Conservation (phyloP, 2,797 vertebrate genomes). For the Chaunax sp. region DNA sequence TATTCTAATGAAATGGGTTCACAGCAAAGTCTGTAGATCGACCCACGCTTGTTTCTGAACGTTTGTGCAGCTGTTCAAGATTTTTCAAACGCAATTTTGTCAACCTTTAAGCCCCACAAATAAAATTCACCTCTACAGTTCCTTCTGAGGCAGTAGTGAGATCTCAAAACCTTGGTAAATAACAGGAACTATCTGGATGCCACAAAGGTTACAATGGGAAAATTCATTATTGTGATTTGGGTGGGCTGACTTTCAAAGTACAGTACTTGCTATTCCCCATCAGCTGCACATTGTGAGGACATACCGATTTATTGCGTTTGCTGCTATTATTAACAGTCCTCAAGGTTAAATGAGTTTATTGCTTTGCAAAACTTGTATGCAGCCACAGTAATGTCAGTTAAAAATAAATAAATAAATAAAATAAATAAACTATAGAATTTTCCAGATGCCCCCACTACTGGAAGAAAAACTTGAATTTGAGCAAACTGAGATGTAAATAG, state of each 20-base stretch:
- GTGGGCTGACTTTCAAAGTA: slow-evolving; percentile 7
- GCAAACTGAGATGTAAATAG: too few species aligned
- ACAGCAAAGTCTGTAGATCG: not conserved
- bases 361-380: not conserved
- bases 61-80: not conserved
- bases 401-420: not conserved
- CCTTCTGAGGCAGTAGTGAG: not conserved
- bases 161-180: slow-evolving; percentile 11
- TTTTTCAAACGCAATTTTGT: slow-evolving; percentile 6
- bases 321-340: not conserved
- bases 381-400: not conserved
- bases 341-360: not conserved
- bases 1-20: slow-evolving; percentile 6
- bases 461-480: too few species aligned
- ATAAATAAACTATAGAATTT: too few species aligned
- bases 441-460: too few species aligned
- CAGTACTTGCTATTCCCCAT: not conserved
- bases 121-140: slow-evolving; percentile 10
- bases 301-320: slow-evolving; percentile 1
- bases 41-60: slow-evolving; percentile 3
- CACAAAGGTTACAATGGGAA: not conserved
- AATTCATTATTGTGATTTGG: not conserved
- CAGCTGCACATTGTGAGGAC: not conserved
- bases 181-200: slow-evolving; percentile 30
- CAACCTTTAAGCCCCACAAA: slow-evolving; percentile 8